Evolutionary conservation across 2,797 vertebrate species (phyloP), one percentile per base, ranked within the genome.

Genomic region (Myiotriccus ornatus): DNA sequence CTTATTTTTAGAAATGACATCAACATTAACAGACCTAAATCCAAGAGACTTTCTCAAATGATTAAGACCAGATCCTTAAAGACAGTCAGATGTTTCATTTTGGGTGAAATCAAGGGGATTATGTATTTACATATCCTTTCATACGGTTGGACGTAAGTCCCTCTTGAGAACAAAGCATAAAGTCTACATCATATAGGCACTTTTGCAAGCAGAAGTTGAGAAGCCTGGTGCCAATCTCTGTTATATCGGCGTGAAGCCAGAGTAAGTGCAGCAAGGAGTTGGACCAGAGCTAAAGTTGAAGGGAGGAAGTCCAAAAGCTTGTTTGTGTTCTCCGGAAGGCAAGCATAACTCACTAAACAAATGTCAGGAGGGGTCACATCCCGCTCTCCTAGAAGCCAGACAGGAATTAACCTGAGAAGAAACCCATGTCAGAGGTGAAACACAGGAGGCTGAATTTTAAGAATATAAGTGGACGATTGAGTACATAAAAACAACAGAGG

Each of bases 241-340:
- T 34, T 46, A 13, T 35, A 16, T 46, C 7, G 1, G 79, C 15
- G 0, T 56, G 62, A 81, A 34, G 76, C 87, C 82, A 82, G 75
- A 28, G 41, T 67, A 55, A 87, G 68, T 6, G 57, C 78, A 92
- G 84, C 69, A 37, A 87, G 67, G 50, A 85, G 71, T 1, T 91
- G 89, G 76, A 59, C 25, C 11, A 24, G 59, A 80, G 84, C 63
- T 92, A 20, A 79, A 70, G 63, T 50, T 65, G 35, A 59, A 23
- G 55, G 50, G 84, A 89, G 91, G 94, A 91, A 95, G 41, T 90
- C 89, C 92, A 87, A 44, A 39, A 77, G 81, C 82, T 94, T 96
- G 94, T 96, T 96, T 97, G 87, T 94, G 89, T 93, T 96, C 95
- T 95, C 92, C 28, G 73, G 95, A 96, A 95, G 64, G 77, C 2